phyloP scores from a whole-genome alignment of 2,797 vertebrate species.

The Sebastes vulpes region DNA sequence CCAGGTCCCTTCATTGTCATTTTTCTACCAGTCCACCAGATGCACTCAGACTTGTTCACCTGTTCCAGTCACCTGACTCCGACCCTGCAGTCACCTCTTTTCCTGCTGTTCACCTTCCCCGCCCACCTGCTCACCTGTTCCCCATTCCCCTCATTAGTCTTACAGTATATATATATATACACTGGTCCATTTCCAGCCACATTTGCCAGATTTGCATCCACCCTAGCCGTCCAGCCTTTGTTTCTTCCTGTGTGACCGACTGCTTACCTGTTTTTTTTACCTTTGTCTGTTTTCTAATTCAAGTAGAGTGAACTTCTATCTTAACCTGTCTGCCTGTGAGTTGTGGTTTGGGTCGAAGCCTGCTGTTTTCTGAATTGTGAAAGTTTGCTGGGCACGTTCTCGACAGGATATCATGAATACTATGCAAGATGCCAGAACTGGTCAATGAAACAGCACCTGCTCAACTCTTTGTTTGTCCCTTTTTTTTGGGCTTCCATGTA shows the following conservation, averaged over 20 bases:
- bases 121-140: neutral
- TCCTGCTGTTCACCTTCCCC: too few species aligned
- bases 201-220: neutral
- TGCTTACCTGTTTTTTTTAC: neutral
- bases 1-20: neutral
- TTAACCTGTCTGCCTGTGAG: neutral
- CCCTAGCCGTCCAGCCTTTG: neutral
- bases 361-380: neutral
- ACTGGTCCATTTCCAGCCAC: neutral
- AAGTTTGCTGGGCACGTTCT: neutral
- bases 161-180: neutral
- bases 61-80: too few species aligned
- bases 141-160: neutral
- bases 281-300: neutral
- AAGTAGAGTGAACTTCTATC: neutral
- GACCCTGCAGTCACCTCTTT: too few species aligned
- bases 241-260: neutral
- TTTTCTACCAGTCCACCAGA: neutral
- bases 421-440: neutral
- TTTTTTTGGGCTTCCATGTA: neutral
- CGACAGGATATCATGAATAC: neutral
- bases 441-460: neutral
- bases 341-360: neutral
- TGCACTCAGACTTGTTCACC: too few species aligned
- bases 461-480: slow-evolving; percentile 2